These are phyloP conservation scores for Darevskia mixta DNA, from an alignment of 2,797 vertebrate genomes.

Conservation along the genomic window DNA sequence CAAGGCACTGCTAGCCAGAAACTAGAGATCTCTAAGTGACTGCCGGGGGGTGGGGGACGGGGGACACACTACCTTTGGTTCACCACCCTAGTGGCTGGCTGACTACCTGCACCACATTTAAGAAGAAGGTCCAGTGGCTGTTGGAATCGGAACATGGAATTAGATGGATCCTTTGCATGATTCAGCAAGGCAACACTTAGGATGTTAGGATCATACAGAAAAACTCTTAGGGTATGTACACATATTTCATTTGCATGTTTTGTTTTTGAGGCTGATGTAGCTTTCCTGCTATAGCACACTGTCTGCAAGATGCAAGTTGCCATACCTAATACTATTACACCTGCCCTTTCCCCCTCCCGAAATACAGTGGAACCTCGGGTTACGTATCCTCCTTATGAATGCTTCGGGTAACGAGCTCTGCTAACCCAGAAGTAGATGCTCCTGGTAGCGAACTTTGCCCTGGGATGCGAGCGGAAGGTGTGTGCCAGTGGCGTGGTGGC, in stretches of 20 bases:
- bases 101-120: background rate
- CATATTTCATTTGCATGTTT: background rate
- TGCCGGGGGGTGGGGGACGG: background rate
- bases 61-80: background rate
- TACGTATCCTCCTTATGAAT: too few relatives aligned
- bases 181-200: background rate
- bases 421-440: too few relatives aligned
- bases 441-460: too few relatives aligned
- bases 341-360: too few relatives aligned
- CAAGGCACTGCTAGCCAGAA: background rate
- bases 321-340: background rate
- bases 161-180: background rate
- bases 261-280: background rate
- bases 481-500: too few relatives aligned
- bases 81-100: background rate
- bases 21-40: background rate
- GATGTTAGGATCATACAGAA: background rate
- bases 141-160: background rate
- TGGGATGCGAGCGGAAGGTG: too few relatives aligned
- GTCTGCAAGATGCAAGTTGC: background rate
- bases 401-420: too few relatives aligned
- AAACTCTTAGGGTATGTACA: background rate
- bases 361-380: too few relatives aligned
- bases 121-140: too few relatives aligned
- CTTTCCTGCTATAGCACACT: too few relatives aligned